These are phyloP conservation scores for Poicephalus gulielmi DNA, from an alignment of 2,113 vertebrate genomes.

Conservation along the genomic window DNA sequence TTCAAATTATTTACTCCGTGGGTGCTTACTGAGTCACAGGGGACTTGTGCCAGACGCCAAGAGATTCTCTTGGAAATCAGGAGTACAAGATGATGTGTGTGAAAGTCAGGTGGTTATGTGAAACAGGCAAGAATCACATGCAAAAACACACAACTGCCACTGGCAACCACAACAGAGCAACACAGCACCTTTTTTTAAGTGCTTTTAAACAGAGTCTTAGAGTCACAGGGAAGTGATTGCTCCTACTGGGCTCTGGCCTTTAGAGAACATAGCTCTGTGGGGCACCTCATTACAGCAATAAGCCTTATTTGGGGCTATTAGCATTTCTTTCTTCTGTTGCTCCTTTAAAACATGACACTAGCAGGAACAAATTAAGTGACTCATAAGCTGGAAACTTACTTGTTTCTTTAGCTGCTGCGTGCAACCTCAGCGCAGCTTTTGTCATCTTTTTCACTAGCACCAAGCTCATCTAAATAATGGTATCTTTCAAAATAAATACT, in stretches of 20 bases:
- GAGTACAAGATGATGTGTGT: not conserved
- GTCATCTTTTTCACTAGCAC: not conserved
- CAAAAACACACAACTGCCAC: slow-evolving; percentile 18
- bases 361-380: slow-evolving; percentile 5
- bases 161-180: not conserved
- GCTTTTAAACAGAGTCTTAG: not conserved
- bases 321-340: not conserved
- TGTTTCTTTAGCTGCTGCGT: not conserved
- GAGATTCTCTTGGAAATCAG: slow-evolving; percentile 20
- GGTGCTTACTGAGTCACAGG: not conserved
- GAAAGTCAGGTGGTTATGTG: not conserved
- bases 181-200: not conserved
- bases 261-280: not conserved
- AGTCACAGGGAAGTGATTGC: not conserved
- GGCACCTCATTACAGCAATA: not conserved
- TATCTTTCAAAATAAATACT: not conserved
- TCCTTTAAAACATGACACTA: not conserved
- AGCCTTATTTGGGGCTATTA: not conserved
- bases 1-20: slow-evolving; percentile 37
- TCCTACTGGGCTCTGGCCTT: not conserved
- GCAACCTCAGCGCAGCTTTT: not conserved
- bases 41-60: not conserved
- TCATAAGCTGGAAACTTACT: not conserved
- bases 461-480: not conserved
- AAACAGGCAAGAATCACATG: slow-evolving; percentile 17